Evolutionary conservation across 2,797 vertebrate genomes (phyloP), one percentile per base, ranked within the genome.

Genomic region (Eleutherodactylus coqui): DNA sequence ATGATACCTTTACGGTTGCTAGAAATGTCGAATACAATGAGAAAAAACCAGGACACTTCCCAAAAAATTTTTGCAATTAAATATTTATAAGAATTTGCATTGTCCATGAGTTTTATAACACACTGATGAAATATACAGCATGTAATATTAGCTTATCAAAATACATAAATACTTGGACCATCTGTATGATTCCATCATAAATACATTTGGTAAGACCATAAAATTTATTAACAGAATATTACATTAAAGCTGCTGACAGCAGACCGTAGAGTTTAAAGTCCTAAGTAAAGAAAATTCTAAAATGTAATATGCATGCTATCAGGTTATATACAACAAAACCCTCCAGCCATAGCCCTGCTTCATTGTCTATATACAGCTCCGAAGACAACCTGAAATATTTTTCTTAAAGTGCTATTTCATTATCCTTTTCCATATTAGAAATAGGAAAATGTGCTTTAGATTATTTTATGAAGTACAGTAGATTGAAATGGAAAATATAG

Each of bases 361-460:
- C n/a, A 80, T 75, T 84, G 45, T 45, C 27, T 80, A 79, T 79
- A 34, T 76, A 81, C 43, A 80, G 79, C 49, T 72, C 27, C 73
- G 36, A 72, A 53, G 47, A 75, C 70, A 84, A 47, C 36, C 72
- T 75, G 62, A 51, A 64, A 58, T 73, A 67, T 64, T 64, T 81
- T 43, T 51, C 43, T 83, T 87, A 87, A 87, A 87, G 82, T 87
- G 76, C 82, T 80, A 79, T 73, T 51, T 84, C 82, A 64, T 75
- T 62, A 62, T 80, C 55, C 19, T 76, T 70, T 84, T 60, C 24
- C 32, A 72, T 67, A 75, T 34, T 45, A 75, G 64, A 84, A 83
- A 79, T 67, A 84, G 45, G 81, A 84, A 87, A 60, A 84, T 87
- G 86, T 87, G 86, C 86, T 87, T 87, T 80, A 73, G 24, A 79